These are phyloP conservation scores for Stenurella melanura DNA, from an alignment of 2,888 invertebrate genomes.

Conservation along the genomic window DNA sequence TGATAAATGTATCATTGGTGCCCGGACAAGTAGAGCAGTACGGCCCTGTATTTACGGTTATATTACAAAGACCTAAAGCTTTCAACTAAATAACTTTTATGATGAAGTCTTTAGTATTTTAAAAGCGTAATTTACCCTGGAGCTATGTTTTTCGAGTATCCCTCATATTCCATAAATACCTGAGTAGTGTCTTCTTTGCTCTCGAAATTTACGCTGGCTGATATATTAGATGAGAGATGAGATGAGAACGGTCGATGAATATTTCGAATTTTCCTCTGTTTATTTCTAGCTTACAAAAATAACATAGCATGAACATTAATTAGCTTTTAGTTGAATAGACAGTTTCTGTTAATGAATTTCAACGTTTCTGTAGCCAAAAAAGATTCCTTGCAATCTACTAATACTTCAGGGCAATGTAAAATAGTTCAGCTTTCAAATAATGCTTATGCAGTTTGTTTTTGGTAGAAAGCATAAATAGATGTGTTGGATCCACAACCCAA, in stretches of 20 bases:
- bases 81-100: conserved; percentile 29
- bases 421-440: too few relatives aligned
- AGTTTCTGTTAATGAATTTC: not conserved
- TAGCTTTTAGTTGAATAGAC: not conserved
- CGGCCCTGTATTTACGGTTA: not conserved
- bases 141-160: conserved; percentile 34
- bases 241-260: conserved; percentile 1
- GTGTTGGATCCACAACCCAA: too few relatives aligned
- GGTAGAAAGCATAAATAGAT: too few relatives aligned
- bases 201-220: not conserved
- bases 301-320: not conserved
- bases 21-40: not conserved
- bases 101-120: conserved; percentile 32
- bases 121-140: conserved; percentile 28
- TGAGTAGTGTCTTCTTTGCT: conserved; percentile 25
- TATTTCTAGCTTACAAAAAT: not conserved
- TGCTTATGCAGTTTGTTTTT: too few relatives aligned
- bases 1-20: too few relatives aligned
- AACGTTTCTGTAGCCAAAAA: too few relatives aligned
- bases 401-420: too few relatives aligned
- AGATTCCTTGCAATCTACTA: too few relatives aligned
- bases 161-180: conserved; percentile 36
- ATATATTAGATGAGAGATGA: not conserved
- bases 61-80: conserved; percentile 28
- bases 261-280: conserved; percentile 2